Percentiles rank a stretch among this genome's conserved stretches.
Conservation (phyloP, 2,797 vertebrate genomes). For the Peromyscus eremicus region DNA sequence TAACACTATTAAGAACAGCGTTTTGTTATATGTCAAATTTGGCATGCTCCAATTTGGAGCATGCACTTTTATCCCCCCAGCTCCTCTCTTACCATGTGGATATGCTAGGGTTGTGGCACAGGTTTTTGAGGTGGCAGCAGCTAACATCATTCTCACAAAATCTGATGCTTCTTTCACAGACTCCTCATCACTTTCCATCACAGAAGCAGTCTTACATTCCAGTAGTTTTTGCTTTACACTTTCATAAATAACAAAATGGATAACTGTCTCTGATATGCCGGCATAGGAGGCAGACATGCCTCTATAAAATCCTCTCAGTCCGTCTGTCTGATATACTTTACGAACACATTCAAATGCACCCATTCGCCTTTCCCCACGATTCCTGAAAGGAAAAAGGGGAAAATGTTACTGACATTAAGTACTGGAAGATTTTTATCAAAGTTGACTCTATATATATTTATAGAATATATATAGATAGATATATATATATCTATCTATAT, state of each 20-base stretch:
- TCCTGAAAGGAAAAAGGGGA: conserved; percentile 87
- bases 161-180: conserved; percentile 95
- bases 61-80: no score
- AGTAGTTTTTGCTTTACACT: conserved; percentile 96
- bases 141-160: conserved; percentile 99
- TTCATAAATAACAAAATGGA: conserved; percentile 99
- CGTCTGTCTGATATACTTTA: conserved; percentile 96
- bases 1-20: background rate
- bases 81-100: conserved; percentile 94
- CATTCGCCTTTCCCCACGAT: conserved; percentile 96
- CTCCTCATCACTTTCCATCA: conserved; percentile 94
- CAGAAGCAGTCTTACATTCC: conserved; percentile 91
- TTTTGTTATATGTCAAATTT: background rate
- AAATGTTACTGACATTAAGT: conserved; percentile 14
- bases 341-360: conserved; percentile 95
- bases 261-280: conserved; percentile 99
- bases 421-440: background rate
- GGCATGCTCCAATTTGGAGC: background rate
- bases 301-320: conserved; percentile 97
- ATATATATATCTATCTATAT: background rate
- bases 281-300: conserved; percentile 99
- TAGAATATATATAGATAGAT: no score
- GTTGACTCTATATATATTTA: background rate
- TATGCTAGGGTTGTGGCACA: conserved; percentile 98
- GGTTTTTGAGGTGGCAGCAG: conserved; percentile 98